A percentile compares a stretch with the other conserved stretches of the same genome.
Conservation (phyloP, 2,113 vertebrate genomes). For the Myrmecobius fasciatus region DNA sequence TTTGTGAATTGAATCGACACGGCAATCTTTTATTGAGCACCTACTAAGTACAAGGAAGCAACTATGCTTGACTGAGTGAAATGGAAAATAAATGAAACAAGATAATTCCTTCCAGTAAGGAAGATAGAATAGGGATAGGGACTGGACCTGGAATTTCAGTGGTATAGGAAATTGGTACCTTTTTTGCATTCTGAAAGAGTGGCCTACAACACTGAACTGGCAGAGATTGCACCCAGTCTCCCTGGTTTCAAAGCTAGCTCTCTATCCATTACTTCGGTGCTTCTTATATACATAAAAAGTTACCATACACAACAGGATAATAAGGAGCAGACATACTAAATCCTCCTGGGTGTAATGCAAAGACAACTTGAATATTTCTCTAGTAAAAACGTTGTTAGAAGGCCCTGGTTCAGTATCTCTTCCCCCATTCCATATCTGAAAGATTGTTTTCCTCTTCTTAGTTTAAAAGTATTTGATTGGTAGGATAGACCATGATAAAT, state of each 20-base stretch:
- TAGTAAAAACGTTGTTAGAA: conserved; percentile 29
- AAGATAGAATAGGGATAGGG: neutral
- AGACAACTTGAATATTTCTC: conserved; percentile 20
- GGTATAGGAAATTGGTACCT: neutral
- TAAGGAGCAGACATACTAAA: neutral
- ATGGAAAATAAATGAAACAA: neutral
- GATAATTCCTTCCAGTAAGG: neutral
- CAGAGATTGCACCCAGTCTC: neutral
- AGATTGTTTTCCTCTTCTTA: conserved; percentile 46
- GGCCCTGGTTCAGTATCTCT: conserved; percentile 20
- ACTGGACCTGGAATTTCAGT: neutral
- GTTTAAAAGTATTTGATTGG: conserved; percentile 39
- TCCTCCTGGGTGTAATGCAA: conserved; percentile 5
- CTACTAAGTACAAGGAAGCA: neutral
- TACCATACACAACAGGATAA: neutral
- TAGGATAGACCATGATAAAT: conserved; percentile 48
- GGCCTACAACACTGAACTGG: neutral
- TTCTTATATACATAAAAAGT: neutral
- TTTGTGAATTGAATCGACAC: neutral
- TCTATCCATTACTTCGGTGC: neutral
- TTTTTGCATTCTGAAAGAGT: no score
- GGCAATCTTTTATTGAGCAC: neutral
- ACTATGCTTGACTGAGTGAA: neutral
- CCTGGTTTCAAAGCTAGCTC: neutral
- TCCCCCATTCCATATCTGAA: conserved; percentile 60